These are phyloP conservation scores for Gnatocerus cornutus DNA, from an alignment of 2,888 invertebrate species.

Conservation along the genomic window DNA sequence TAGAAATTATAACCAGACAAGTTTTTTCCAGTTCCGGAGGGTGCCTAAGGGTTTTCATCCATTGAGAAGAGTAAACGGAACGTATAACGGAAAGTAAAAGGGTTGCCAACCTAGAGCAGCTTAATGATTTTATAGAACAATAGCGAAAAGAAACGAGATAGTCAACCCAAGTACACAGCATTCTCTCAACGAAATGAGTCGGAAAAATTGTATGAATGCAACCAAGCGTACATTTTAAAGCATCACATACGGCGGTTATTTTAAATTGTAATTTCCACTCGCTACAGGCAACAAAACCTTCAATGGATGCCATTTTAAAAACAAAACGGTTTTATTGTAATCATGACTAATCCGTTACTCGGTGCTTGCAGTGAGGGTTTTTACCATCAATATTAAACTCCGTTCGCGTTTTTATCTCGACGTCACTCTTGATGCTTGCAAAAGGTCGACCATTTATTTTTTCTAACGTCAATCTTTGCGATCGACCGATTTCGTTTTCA, in stretches of 20 bases:
- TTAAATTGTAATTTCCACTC: slow-evolving; percentile 2
- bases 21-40: slow-evolving; percentile 27
- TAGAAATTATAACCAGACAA: slow-evolving; percentile 12
- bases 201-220: slow-evolving; percentile 8
- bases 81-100: slow-evolving; percentile 23
- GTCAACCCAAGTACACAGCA: not conserved
- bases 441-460: slow-evolving; percentile 29
- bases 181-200: not conserved
- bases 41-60: slow-evolving; percentile 19
- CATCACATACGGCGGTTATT: slow-evolving; percentile 3
- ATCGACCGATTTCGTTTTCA: slow-evolving; percentile 39
- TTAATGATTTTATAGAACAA: slow-evolving; percentile 35
- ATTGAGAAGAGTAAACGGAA: slow-evolving; percentile 33
- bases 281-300: slow-evolving; percentile 9
- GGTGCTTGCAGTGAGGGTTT: slow-evolving; percentile 20
- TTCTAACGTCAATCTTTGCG: slow-evolving; percentile 24
- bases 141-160: slow-evolving; percentile 15
- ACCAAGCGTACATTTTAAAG: not conserved
- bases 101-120: slow-evolving; percentile 17
- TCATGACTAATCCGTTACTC: slow-evolving; percentile 19
- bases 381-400: slow-evolving; percentile 20
- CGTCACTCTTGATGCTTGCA: slow-evolving; percentile 13
- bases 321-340: slow-evolving; percentile 19
- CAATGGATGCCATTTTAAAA: slow-evolving; percentile 24
- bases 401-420: slow-evolving; percentile 2